Evolutionary conservation across 2,113 vertebrate species (phyloP), one percentile per base, ranked within the genome.

Genomic region (Drymodes brunneopygia): DNA sequence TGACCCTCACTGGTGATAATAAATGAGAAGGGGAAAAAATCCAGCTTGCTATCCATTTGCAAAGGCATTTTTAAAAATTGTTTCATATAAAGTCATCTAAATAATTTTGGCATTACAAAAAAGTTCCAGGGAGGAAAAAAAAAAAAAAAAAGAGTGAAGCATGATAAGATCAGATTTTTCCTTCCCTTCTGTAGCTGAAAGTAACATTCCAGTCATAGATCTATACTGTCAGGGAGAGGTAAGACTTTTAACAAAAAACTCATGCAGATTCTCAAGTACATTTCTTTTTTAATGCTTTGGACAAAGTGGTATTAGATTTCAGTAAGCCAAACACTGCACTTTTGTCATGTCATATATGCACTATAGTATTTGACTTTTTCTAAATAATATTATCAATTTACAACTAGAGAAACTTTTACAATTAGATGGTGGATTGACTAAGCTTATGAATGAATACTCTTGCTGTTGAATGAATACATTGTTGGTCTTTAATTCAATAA

Each of bases 291-390:
- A 86, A 75, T 64, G 45, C 25, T 47, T 74, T 50, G 45, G 53
- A n/a, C 5, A 36, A 82, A 80, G 23, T 35, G 53, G 11, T 42
- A 60, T 60, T 60, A 69, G 24, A n/a, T 67, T 80, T 86, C 88
- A 94, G 69, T 44, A 89, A 92, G 73, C 77, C 87, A 92, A 73
- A 91, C 29, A 58, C 62, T 91, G 80, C 19, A 72, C 60, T 54
- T 92, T 94, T 94, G 65, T 93, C 90, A 78, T 88, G 86, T 71
- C 83, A 83, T 75, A 77, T 85, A 85, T 79, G 79, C 88, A 96
- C 71, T 72, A 35, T 8, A 83, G 58, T 92, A 95, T 94, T 97
- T 93, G 80, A 93, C 66, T 58, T 88, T 91, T 38, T 69, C 35
- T 70, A 81, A 69, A 88, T 57, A 66, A 82, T 83, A 36, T 31